Percentiles rank a stretch among this genome's conserved stretches.
Conservation (phyloP, 2,888 invertebrate genomes). For the Mechanitis messenoides region DNA sequence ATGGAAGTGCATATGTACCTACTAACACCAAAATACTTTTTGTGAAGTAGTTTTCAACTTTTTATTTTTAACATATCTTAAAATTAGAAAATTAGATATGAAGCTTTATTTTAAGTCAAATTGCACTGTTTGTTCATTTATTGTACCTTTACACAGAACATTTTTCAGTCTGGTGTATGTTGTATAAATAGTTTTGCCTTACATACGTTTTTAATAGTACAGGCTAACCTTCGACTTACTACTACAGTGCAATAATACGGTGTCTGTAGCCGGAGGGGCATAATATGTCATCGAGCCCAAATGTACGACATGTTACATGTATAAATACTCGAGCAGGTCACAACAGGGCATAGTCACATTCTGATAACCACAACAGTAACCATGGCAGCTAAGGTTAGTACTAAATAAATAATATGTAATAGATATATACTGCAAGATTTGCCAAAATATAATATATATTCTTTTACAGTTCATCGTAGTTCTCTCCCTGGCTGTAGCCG, state of each 20-base stretch:
- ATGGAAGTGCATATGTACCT: too few species aligned
- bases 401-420: not conserved
- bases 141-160: not conserved
- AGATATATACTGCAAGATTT: conserved; percentile 21
- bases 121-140: not conserved
- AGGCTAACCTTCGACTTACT: conserved; percentile 45
- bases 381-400: conserved; percentile 60
- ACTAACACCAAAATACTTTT: too few species aligned
- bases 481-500: conserved; percentile 46
- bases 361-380: conserved; percentile 47
- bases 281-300: conserved; percentile 35
- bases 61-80: too few species aligned
- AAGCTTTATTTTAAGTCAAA: too few species aligned
- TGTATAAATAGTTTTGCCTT: not conserved
- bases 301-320: conserved; percentile 40
- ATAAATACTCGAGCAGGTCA: conserved; percentile 53
- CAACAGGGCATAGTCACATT: conserved; percentile 46
- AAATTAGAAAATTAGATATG: too few species aligned
- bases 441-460: conserved; percentile 8
- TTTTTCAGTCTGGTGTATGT: too few species aligned
- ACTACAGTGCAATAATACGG: conserved; percentile 38
- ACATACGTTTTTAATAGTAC: conserved; percentile 8
- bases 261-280: conserved; percentile 30
- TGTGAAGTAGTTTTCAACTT: too few species aligned
- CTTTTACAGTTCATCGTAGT: conserved; percentile 33